These are phyloP conservation scores for Pantherophis vulpinus DNA, from an alignment of 2,797 vertebrate species.

Conservation along the genomic window DNA sequence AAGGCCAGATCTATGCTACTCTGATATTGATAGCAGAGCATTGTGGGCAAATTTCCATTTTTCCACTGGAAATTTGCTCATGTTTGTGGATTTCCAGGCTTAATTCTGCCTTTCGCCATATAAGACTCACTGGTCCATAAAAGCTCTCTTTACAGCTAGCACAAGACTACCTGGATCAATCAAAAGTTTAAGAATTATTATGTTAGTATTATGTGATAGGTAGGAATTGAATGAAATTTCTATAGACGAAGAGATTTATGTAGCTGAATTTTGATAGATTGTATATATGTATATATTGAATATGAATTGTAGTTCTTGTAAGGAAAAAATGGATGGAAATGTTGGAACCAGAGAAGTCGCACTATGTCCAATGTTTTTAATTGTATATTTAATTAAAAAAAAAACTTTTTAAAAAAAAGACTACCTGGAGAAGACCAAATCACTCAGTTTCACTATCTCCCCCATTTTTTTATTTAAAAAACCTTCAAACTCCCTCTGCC, in stretches of 20 bases:
- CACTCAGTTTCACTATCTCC: neutral
- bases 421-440: neutral
- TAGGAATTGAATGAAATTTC: too few species aligned
- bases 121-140: neutral
- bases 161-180: neutral
- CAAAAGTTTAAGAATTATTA: too few species aligned
- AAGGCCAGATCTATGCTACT: neutral
- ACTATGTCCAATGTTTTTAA: too few species aligned
- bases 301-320: too few species aligned
- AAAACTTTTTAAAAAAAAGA: too few species aligned
- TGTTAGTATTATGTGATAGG: too few species aligned
- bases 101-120: neutral
- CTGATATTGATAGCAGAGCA: neutral
- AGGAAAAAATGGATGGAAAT: too few species aligned
- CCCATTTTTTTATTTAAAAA: neutral
- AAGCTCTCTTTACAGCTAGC: neutral
- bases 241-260: too few species aligned
- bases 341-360: too few species aligned
- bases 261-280: too few species aligned
- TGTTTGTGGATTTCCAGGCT: neutral
- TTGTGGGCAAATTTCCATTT: neutral
- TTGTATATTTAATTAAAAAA: too few species aligned
- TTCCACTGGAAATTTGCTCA: neutral
- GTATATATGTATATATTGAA: too few species aligned
- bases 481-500: neutral